phyloP scores from a whole-genome alignment of 1,140 invertebrate species.

The Aradophagus sp. region DNA sequence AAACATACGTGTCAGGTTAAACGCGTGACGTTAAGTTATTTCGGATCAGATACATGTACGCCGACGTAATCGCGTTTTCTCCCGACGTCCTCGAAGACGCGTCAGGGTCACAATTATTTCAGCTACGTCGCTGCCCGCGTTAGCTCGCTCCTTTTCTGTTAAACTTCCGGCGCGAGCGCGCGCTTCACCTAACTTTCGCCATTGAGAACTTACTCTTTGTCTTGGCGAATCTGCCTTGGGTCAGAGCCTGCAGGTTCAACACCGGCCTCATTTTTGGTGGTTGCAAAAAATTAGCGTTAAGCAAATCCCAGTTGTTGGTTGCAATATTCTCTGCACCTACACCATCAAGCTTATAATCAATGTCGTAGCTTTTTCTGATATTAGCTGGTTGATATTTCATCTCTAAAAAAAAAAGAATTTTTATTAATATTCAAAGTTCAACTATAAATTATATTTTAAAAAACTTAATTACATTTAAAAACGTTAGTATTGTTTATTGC shows the following conservation, averaged over 20 bases:
- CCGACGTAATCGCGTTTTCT: constrained; percentile 22
- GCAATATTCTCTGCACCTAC: not conserved
- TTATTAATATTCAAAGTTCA: too few species aligned
- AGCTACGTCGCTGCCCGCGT: constrained; percentile 53
- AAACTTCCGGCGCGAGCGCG: constrained; percentile 31
- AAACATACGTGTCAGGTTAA: constrained; percentile 26
- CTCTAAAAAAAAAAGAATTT: too few species aligned
- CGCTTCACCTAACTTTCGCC: constrained; percentile 29
- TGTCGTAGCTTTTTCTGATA: constrained; percentile 18
- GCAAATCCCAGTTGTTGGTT: not conserved
- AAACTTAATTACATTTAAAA: too few species aligned
- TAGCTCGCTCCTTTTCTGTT: constrained; percentile 15
- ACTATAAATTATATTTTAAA: too few species aligned
- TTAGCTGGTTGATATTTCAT: constrained; percentile 10
- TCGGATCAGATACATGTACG: constrained; percentile 37
- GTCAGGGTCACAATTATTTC: constrained; percentile 68
- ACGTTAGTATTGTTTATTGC: too few species aligned
- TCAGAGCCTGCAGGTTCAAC: constrained; percentile 12
- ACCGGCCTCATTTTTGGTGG: constrained; percentile 1
- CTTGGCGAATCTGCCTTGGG: constrained; percentile 31
- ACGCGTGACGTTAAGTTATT: constrained; percentile 51
- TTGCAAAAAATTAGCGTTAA: constrained; percentile 9
- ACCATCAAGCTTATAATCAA: constrained; percentile 3
- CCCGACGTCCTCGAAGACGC: constrained; percentile 62
- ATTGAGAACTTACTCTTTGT: constrained; percentile 39